Evolutionary conservation across 2,113 vertebrate genomes (phyloP).

Genomic region (Oreochromis spilurus): DNA sequence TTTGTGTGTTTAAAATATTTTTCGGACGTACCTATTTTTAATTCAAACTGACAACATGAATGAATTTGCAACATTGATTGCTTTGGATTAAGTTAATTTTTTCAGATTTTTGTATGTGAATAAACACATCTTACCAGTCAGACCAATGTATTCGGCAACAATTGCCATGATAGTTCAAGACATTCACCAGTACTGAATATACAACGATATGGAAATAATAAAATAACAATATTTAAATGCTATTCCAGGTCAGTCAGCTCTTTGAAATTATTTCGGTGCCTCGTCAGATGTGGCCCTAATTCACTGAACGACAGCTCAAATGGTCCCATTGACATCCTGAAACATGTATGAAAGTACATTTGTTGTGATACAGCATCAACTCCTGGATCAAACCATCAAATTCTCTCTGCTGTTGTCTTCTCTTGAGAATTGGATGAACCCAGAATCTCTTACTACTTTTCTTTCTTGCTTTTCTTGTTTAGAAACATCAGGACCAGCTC

Average conservation of each 20-base stretch:
- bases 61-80: neutral
- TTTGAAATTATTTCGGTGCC: neutral
- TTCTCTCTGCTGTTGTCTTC: neutral
- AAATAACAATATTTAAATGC: neutral
- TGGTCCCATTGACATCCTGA: neutral
- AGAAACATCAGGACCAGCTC: neutral
- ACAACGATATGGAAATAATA: neutral
- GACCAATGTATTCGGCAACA: neutral
- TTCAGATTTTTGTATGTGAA: neutral
- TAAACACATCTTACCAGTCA: neutral
- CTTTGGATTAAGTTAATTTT: neutral
- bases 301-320: neutral
- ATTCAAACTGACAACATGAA: neutral
- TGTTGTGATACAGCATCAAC: neutral
- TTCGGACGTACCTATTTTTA: neutral
- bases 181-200: neutral
- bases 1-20: neutral
- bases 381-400: neutral
- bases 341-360: neutral
- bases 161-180: neutral
- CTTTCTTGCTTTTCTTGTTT: neutral
- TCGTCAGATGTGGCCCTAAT: neutral
- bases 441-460: neutral
- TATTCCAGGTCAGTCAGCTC: neutral
- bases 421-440: neutral